Percentiles rank a stretch among this genome's conserved stretches.
phyloP scores from a whole-genome alignment of 2,113 vertebrate genomes.

The Cyanoliseus patagonus region DNA sequence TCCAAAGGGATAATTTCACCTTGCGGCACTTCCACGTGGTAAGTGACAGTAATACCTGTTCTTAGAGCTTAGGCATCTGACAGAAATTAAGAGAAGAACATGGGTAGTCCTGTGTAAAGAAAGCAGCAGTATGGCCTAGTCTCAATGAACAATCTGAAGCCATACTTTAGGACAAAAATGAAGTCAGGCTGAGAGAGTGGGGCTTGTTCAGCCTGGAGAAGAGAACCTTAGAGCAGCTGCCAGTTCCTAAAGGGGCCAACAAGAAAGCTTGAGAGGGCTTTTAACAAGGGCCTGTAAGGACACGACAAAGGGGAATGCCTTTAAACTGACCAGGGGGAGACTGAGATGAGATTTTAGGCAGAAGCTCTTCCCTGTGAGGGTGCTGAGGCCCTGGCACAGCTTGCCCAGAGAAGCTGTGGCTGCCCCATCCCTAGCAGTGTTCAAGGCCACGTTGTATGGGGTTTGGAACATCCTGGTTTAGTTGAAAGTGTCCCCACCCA shows the following conservation, averaged over 20 bases:
- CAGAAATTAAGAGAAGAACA: background rate
- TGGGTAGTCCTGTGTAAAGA: background rate
- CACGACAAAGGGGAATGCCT: background rate
- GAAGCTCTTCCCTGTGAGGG: background rate
- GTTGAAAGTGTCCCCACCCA: too few species aligned
- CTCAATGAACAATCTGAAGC: background rate
- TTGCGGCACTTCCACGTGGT: background rate
- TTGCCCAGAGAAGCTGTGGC: background rate
- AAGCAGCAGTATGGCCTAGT: background rate
- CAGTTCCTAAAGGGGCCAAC: background rate
- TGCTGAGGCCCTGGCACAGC: background rate
- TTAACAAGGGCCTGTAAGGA: background rate
- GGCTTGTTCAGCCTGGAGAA: background rate
- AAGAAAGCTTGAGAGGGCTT: background rate
- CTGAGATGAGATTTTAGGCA: background rate
- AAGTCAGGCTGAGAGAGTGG: background rate
- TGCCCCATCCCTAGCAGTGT: background rate
- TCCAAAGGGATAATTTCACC: background rate
- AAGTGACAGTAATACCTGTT: background rate
- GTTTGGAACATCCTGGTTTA: background rate
- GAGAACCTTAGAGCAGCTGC: background rate
- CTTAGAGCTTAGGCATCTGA: background rate
- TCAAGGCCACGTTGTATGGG: background rate
- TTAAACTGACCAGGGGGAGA: background rate
- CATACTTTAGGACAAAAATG: background rate